A percentile compares a stretch with the other conserved stretches of the same genome.
Conservation (phyloP, 2,797 vertebrate genomes). For the Buceros bicornis region DNA sequence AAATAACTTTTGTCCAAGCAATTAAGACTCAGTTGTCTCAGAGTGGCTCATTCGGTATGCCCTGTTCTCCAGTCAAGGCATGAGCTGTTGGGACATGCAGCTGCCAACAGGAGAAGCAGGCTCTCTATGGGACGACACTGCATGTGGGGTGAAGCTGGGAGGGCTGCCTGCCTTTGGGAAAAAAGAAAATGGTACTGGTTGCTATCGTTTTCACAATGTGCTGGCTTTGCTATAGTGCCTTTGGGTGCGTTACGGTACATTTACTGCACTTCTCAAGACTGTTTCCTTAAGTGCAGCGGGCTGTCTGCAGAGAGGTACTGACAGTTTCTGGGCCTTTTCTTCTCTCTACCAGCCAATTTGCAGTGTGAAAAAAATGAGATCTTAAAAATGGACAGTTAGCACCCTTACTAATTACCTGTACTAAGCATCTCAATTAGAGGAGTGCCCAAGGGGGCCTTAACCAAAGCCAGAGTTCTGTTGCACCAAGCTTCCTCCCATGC, state of each 20-base stretch:
- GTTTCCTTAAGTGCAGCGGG: background rate
- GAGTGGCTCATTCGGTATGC: background rate
- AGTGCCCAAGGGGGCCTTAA: background rate
- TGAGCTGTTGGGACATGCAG: background rate
- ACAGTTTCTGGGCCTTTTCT: slow-evolving; percentile 8
- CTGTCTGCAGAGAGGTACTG: background rate
- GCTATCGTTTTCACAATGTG: background rate
- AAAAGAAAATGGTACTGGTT: background rate
- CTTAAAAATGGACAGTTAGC: slow-evolving; percentile 26
- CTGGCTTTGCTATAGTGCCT: background rate
- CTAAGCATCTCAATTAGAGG: slow-evolving; percentile 32
- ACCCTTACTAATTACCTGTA: slow-evolving; percentile 8
- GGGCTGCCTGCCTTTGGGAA: background rate
- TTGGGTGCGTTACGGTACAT: background rate
- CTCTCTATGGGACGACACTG: fast-evolving
- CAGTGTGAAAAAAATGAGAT: slow-evolving; percentile 23
- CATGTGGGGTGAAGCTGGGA: background rate
- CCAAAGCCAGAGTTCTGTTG: background rate
- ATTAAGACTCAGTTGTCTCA: background rate
- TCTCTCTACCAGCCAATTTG: background rate
- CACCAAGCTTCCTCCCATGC: fast-evolving
- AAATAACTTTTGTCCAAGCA: background rate
- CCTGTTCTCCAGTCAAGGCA: background rate
- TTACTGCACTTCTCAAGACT: background rate
- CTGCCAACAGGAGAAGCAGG: background rate